These are phyloP conservation scores for Cyclopterus lumpus DNA, from an alignment of 2,797 vertebrate species.

Conservation along the genomic window DNA sequence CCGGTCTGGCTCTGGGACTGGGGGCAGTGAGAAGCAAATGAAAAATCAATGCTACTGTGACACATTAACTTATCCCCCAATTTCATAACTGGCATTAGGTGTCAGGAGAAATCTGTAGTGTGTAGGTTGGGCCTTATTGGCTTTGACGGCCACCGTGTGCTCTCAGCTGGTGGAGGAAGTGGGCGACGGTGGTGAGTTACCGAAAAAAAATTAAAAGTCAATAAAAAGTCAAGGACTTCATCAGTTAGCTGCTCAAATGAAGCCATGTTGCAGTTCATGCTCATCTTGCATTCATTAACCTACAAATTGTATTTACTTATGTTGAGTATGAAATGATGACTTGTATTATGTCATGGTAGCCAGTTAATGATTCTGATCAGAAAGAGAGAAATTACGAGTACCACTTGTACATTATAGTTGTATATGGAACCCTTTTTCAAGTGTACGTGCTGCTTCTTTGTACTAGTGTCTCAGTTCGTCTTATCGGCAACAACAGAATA, in stretches of 20 bases:
- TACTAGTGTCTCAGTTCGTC: neutral
- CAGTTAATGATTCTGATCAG: neutral
- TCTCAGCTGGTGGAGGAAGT: conserved; percentile 53
- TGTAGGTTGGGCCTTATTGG: conserved; percentile 66
- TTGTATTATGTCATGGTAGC: neutral
- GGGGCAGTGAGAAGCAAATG: conserved; percentile 77
- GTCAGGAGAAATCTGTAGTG: conserved; percentile 77
- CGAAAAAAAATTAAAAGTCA: conserved; percentile 52
- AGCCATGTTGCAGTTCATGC: conserved; percentile 1
- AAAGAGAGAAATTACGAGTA: neutral
- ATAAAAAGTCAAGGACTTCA: conserved; percentile 54
- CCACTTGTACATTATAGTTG: neutral
- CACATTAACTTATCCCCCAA: conserved; percentile 85
- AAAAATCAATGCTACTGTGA: conserved; percentile 84
- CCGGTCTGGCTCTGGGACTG: conserved; percentile 64
- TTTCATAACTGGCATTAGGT: conserved; percentile 83
- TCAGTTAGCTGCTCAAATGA: conserved; percentile 28
- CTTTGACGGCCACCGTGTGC: conserved; percentile 58
- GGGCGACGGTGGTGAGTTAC: conserved; percentile 41
- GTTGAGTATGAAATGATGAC: neutral
- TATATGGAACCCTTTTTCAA: neutral
- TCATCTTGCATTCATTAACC: neutral
- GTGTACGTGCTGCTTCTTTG: neutral
- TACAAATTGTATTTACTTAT: neutral
- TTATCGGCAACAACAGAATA: neutral